These are phyloP conservation scores for Mesorhabditis belari DNA, from an alignment of 2,888 invertebrate species.

Conservation along the genomic window DNA sequence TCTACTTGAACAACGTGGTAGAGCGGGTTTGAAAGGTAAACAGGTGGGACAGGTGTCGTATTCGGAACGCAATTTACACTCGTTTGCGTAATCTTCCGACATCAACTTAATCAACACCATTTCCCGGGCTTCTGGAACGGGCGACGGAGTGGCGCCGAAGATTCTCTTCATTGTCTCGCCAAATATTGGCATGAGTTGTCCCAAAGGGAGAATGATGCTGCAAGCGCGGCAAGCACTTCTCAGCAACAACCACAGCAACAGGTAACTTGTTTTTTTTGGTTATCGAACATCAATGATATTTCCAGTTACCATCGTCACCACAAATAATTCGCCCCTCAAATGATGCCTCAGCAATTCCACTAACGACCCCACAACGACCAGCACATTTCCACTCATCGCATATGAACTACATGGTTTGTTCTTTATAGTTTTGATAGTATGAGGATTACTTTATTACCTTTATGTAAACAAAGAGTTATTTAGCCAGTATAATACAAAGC, in stretches of 20 bases:
- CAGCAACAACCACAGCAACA: no score
- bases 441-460: no score
- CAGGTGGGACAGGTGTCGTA: no score
- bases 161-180: background rate
- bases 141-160: background rate
- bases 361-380: background rate
- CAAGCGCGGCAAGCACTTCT: no score
- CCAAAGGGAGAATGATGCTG: background rate
- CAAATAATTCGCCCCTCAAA: no score
- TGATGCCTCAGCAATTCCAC: background rate
- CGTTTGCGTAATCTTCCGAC: background rate
- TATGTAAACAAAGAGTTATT: no score
- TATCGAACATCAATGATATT: no score
- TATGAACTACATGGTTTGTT: no score
- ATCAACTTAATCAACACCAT: background rate
- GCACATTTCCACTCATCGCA: conserved; percentile 3
- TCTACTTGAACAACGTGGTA: background rate
- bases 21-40: background rate
- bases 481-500: no score
- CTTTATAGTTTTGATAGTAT: no score
- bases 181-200: background rate
- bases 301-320: no score
- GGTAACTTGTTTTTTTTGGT: no score
- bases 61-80: background rate
- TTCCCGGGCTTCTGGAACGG: background rate